Evolutionary conservation across 1,140 invertebrate species (phyloP), one percentile per base, ranked within the genome.

Genomic region (Asbolus verrucosus): DNA sequence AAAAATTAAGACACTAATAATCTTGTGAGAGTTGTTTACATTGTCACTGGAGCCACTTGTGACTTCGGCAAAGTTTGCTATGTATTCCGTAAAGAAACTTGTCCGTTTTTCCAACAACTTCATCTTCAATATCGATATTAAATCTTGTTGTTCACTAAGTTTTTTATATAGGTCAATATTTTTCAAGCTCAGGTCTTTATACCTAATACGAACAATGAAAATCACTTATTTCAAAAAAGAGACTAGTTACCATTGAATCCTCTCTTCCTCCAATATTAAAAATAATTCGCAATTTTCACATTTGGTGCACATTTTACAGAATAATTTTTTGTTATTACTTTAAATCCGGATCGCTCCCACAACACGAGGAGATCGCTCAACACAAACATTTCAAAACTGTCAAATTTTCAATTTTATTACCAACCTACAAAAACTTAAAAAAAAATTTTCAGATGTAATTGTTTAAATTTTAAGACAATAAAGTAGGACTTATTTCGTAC

Each of bases 381-480:
- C 5, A 43, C 39, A 54, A 54, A 54, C 46, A 54, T 24, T 54
- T 54, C 19, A 21, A 13, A 54, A 27, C 46, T 54, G 46, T 54
- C 19, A 54, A 24, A 24, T 27, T 54, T 27, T 13, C 2, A 54
- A n/a, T 13, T 13, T 54, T 24, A 11, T 13, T 54, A 14, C 19
- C 46, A 27, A 14, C 11, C 2, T 9, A n/a, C 1, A 27, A n/a
- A 27, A 14, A 27, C 14, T 3, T 14, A 16, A 43, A 43, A 36
- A n/a, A 5, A 36, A n/a, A n/a, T n/a, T n/a, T n/a, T n/a, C n/a
- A n/a, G n/a, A n/a, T n/a, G n/a, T n/a, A n/a, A n/a, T n/a, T n/a
- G n/a, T n/a, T n/a, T n/a, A n/a, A n/a, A n/a, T n/a, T n/a, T n/a
- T n/a, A n/a, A n/a, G n/a, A n/a, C n/a, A n/a, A n/a, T n/a, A n/a